Base-by-base conservation (phyloP, 23 tunicate genomes). In the Clavelina lepadiformis region DNA sequence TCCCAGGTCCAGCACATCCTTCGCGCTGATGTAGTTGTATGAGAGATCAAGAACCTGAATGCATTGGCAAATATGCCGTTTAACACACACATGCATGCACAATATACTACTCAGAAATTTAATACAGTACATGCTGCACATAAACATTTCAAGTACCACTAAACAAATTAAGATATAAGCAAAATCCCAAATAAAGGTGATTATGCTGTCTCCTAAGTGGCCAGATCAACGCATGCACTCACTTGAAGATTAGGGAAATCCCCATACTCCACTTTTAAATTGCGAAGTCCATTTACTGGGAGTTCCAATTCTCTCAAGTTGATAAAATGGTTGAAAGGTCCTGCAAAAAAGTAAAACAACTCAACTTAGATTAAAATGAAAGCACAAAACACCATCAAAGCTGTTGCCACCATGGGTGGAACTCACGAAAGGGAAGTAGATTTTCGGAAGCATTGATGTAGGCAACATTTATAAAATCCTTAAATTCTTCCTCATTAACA, bases 401-500 rank as follows among this genome's bases (percentile, higher is more conserved):
- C 49, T 8, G 15, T 15, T 11, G 13, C 13, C 18, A 44, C 13
- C 18, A 11, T 44, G 15, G 49, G 13, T 11, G 49, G 49, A 44
- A 44, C 86, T 80, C 51, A 80, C 86, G 82, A 28, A 87, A 53
- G n/a, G 96, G 70, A 57, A 87, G 71, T 21, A 67, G 37, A 60
- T 87, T 87, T 68, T 87, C 96, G 24, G 96, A 77, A 15, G 96
- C 96, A 47, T 87, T 87, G 0, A 87, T 68, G 67, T 87, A 87
- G 29, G 96, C 96, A 27, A 87, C 86, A 55, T 87, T 87, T 25
- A 53, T 31, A 79, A 87, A 87, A 27, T 79, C 34, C 27, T 67
- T 45, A 8, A 87, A 79, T 22, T 87, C 77, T 33, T 67, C 72
- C 15, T 72, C 80, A 31, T 70, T 36, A 8, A 57, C 73, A 67